Evolutionary conservation across 37 sponge, comb jelly and placozoan species (phyloP).

Genomic region (Eunapius fragilis): DNA sequence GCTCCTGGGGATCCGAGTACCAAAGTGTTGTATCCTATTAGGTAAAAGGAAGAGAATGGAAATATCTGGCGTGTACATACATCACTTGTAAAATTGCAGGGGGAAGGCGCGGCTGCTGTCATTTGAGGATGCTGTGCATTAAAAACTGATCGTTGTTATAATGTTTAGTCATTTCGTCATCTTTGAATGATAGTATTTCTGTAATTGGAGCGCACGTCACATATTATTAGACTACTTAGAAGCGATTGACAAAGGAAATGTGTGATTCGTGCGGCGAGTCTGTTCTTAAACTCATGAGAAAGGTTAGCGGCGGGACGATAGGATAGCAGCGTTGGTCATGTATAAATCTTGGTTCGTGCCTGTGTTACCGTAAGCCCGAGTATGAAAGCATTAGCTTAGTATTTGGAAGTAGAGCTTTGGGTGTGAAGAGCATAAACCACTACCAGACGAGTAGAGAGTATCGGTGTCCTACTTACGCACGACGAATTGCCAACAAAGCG

Average conservation of each 20-base stretch:
- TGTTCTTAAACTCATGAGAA: background rate
- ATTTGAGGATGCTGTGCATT: background rate
- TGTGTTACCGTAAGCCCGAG: too few relatives aligned
- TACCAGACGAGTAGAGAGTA: too few relatives aligned
- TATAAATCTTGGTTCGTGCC: background rate
- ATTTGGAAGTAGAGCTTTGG: too few relatives aligned
- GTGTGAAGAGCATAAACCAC: too few relatives aligned
- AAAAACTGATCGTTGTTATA: background rate
- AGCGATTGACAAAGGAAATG: background rate
- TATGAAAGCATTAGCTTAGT: too few relatives aligned
- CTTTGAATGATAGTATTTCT: background rate
- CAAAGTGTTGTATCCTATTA: background rate
- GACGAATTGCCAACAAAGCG: too few relatives aligned
- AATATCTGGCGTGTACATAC: background rate
- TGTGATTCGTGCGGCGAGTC: background rate
- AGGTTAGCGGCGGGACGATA: background rate
- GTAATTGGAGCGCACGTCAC: background rate
- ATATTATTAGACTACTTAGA: background rate
- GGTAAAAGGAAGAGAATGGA: background rate
- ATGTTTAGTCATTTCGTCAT: background rate
- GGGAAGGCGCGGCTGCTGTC: slow-evolving; percentile 8
- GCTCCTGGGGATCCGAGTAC: background rate
- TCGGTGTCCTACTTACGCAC: too few relatives aligned
- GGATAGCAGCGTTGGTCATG: background rate
- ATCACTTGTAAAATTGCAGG: background rate